A percentile compares a stretch with the other conserved stretches of the same genome.
Conservation (phyloP, 1,140 invertebrate species). For the Drosophila mayri region DNA sequence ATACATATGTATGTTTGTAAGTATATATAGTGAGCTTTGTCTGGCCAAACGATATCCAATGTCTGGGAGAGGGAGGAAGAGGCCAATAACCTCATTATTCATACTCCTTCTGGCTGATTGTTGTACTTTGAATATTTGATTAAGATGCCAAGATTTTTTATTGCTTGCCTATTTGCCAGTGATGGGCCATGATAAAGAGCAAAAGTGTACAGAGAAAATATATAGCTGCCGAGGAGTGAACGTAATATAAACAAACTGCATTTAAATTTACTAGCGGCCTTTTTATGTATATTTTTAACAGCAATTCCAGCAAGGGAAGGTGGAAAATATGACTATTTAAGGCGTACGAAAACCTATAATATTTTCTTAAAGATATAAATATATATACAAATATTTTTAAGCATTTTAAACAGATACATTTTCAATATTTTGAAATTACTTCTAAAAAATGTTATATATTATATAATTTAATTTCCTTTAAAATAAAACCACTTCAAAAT, state of each 20-base stretch:
- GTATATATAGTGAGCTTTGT: constrained; percentile 44
- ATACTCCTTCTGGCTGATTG: constrained; percentile 45
- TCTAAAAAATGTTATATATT: too few species aligned
- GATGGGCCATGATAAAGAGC: constrained; percentile 12
- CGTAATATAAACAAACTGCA: constrained; percentile 3
- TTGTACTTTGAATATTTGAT: constrained; percentile 61
- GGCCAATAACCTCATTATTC: constrained; percentile 64
- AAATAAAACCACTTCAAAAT: neutral
- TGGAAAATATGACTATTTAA: neutral
- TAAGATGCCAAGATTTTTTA: constrained; percentile 48
- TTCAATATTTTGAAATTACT: too few species aligned
- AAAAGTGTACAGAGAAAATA: neutral
- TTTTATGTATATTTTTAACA: neutral
- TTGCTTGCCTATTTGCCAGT: constrained; percentile 22
- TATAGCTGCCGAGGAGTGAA: neutral
- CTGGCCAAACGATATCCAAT: constrained; percentile 42
- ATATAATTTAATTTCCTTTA: too few species aligned
- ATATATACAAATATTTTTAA: too few species aligned
- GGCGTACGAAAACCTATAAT: fast-evolving
- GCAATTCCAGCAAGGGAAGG: neutral
- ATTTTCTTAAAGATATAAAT: neutral
- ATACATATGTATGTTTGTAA: constrained; percentile 28
- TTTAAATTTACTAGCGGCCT: constrained; percentile 6
- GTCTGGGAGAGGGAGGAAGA: constrained; percentile 6
- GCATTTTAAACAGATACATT: too few species aligned